These are phyloP conservation scores for Loripinus fragilis DNA, from an alignment of 2,888 invertebrate species.

Conservation along the genomic window DNA sequence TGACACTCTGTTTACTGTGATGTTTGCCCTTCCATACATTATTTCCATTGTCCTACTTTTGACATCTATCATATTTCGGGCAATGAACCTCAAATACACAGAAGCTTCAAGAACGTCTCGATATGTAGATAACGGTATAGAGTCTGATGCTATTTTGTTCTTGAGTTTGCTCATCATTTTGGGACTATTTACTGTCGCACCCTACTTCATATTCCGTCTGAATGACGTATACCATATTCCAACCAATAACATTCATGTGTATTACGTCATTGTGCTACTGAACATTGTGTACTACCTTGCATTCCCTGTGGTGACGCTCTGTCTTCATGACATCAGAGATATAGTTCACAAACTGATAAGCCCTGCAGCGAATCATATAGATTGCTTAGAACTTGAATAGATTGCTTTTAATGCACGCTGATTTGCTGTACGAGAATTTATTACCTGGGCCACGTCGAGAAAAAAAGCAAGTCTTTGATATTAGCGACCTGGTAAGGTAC, in stretches of 20 bases:
- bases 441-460: no score
- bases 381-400: background rate
- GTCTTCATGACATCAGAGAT: conserved; percentile 36
- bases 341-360: conserved; percentile 25
- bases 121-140: background rate
- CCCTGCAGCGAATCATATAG: background rate
- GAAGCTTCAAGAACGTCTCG: background rate
- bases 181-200: conserved; percentile 48
- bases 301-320: conserved; percentile 53
- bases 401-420: no score
- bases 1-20: conserved; percentile 39
- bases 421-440: no score
- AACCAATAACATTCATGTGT: conserved; percentile 24
- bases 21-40: conserved; percentile 54
- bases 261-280: conserved; percentile 38
- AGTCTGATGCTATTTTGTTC: conserved; percentile 26
- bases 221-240: conserved; percentile 21
- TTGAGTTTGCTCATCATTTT: conserved; percentile 48
- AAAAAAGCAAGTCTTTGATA: no score
- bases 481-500: no score
- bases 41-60: conserved; percentile 49
- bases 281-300: conserved; percentile 44
- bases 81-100: background rate
- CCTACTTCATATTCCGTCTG: conserved; percentile 46
- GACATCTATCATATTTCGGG: conserved; percentile 43